Evolutionary conservation across 2,113 vertebrate species (phyloP), one percentile per base, ranked within the genome.

Genomic region (Chionis minor): DNA sequence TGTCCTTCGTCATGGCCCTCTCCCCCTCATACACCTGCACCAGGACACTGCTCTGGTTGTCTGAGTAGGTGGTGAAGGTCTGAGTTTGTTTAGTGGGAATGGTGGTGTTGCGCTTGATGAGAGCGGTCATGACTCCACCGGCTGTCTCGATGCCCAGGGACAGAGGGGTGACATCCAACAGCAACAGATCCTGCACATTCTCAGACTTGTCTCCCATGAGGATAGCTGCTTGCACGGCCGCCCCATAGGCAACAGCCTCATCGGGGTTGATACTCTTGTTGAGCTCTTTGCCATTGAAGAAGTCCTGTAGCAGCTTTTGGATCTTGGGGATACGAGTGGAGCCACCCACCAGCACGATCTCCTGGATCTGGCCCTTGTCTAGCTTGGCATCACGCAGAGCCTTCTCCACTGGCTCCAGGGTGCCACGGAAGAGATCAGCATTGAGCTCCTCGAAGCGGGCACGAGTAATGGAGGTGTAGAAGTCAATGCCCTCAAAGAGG

Each of bases 371-470:
- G 22, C 98, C 98, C 91, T 99, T 98, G 95, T 99, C 98, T 14
- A 99, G 95, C 94, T 98, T 98, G 95, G 98, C 98, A 32, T 99
- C 98, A 14, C 98, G 98, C 92, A 99, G 97, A 47, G 98, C 98
- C 92, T 99, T 99, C 97, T 99, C 98, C 94, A 99, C 98, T 0
- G 98, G 98, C 96, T 99, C 98, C 90, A 99, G 92, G 12, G 98
- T 98, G 45, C 98, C 98, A 54, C 98, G 98, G 96, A 99, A 99
- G 20, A 99, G 98, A 71, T 99, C 98, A 3, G 98, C 98, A 86
- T 98, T 99, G 94, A 99, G 99, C 97, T 99, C 99, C 96, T 99
- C 99, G 8, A 99, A 99, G 63, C 99, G 99, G 93, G 99, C 99
- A 94, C 99, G 99, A 78, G 99, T 99, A 94, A 99, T 99, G 75